A percentile compares a stretch with the other conserved stretches of the same genome.
Conservation (phyloP, 1,140 invertebrate species). For the Papilio glaucus region DNA sequence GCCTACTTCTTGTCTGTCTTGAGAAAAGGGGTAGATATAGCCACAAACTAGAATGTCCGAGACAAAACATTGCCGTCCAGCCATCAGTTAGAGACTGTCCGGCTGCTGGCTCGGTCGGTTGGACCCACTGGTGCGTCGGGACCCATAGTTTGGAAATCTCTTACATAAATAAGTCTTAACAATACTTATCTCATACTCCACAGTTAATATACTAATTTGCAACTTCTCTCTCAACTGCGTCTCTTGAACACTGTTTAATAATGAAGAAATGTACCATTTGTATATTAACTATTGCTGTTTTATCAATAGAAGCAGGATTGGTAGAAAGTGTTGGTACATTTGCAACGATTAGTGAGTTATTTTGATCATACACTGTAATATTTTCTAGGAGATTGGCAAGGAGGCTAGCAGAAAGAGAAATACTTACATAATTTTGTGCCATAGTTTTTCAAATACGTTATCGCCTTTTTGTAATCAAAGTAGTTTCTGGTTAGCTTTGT, state of each 20-base stretch:
- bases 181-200: conserved; percentile 17
- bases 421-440: background rate
- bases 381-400: background rate
- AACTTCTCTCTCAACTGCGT: background rate
- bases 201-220: conserved; percentile 17
- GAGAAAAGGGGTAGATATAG: no score
- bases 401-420: background rate
- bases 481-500: background rate
- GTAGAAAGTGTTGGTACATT: background rate
- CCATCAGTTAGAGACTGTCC: no score
- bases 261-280: conserved; percentile 16
- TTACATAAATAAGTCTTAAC: background rate
- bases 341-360: conserved; percentile 17
- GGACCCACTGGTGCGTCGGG: no score
- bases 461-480: background rate
- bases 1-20: no score
- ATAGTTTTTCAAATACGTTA: background rate
- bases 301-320: background rate
- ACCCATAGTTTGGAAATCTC: no score
- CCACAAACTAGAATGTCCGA: no score
- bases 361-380: background rate
- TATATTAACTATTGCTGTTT: background rate
- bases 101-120: no score
- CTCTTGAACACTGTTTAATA: conserved; percentile 2
- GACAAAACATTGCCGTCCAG: no score